Percentiles rank a stretch among this genome's conserved stretches.
phyloP scores from a whole-genome alignment of 2,888 invertebrate species.

The Agrochola lota region DNA sequence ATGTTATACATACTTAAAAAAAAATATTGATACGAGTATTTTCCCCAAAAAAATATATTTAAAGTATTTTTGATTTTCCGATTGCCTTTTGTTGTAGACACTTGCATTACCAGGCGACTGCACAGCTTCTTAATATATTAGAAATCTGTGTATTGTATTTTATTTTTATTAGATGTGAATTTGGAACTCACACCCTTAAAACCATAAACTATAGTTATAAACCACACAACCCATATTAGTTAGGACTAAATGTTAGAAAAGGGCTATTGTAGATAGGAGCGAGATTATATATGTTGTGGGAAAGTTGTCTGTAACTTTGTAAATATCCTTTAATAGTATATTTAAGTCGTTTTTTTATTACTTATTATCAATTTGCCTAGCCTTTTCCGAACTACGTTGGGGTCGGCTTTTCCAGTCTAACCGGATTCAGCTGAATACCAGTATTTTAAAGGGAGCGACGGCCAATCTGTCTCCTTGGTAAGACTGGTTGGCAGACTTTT shows the following conservation, averaged over 20 bases:
- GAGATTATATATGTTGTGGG: conserved; percentile 35
- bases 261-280: conserved; percentile 24
- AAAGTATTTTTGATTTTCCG: not conserved
- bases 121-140: conserved; percentile 3
- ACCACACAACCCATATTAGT: conserved; percentile 36
- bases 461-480: no score
- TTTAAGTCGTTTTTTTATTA: not conserved
- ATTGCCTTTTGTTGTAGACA: not conserved
- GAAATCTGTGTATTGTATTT: conserved; percentile 15
- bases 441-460: no score
- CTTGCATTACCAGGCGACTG: conserved; percentile 22
- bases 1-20: not conserved
- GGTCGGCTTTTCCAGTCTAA: no score
- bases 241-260: conserved; percentile 14
- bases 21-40: not conserved
- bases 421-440: no score
- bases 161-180: conserved; percentile 19
- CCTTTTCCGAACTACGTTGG: not conserved
- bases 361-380: not conserved
- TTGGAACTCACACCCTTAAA: conserved; percentile 32
- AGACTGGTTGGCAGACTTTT: no score
- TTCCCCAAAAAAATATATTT: not conserved
- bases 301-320: conserved; percentile 12
- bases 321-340: not conserved
- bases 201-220: conserved; percentile 18